Evolutionary conservation across 2,888 invertebrate species (phyloP).

Genomic region (Sympetrum striolatum): DNA sequence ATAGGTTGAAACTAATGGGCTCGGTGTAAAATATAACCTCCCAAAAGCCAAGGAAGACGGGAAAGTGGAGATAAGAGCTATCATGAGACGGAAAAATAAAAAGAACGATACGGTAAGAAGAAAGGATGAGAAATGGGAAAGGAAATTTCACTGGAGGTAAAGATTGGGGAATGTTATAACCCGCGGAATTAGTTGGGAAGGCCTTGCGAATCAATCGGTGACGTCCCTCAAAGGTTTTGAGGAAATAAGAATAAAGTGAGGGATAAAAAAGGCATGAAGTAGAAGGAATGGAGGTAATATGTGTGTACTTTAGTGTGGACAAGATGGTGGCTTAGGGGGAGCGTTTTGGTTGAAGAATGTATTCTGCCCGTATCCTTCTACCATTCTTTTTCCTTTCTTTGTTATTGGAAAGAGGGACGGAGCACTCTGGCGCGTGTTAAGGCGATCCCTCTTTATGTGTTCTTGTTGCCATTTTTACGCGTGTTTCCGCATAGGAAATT

Average conservation of each 20-base stretch:
- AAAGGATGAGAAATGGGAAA: neutral
- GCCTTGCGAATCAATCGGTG: neutral
- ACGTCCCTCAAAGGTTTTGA: neutral
- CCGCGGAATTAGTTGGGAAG: too few relatives aligned
- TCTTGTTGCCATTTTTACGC: constrained; percentile 29
- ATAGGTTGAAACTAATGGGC: neutral
- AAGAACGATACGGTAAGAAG: neutral
- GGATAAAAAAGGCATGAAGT: neutral
- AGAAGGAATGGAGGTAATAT: neutral
- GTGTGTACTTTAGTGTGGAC: neutral
- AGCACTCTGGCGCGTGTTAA: neutral
- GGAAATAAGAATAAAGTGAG: neutral
- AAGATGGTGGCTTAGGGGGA: neutral
- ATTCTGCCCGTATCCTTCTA: neutral
- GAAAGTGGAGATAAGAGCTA: neutral
- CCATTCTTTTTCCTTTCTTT: neutral
- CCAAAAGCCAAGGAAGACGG: neutral
- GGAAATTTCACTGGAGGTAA: neutral
- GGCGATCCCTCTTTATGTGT: neutral
- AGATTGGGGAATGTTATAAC: neutral
- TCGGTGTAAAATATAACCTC: neutral
- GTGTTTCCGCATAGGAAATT: constrained; percentile 21
- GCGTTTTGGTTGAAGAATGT: neutral
- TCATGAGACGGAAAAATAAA: neutral
- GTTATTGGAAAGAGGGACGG: neutral